Percentiles rank a stretch among this genome's conserved stretches.
Evolutionary conservation across 2,888 invertebrate genomes (phyloP).

Genomic region (Caenorhabditis sp.): DNA sequence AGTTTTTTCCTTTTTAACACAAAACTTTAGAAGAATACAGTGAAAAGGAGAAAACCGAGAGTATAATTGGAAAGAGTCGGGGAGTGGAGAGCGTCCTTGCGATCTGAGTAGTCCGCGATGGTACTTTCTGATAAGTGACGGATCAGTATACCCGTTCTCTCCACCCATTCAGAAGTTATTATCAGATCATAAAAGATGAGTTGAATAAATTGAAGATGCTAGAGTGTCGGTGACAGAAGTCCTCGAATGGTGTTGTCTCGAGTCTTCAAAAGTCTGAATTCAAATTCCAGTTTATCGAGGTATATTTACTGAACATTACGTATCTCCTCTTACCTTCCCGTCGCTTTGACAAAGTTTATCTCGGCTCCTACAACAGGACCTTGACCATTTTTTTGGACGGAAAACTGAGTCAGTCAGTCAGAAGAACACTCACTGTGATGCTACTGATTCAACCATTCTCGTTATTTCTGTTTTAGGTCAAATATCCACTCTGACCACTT

Average conservation of each 20-base stretch:
- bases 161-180: not conserved
- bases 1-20: too few species aligned
- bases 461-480: conserved; percentile 20
- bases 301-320: too few species aligned
- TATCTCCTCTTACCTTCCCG: too few species aligned
- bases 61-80: not conserved
- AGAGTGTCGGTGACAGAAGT: too few species aligned
- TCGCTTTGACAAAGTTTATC: too few species aligned
- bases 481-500: conserved; percentile 34
- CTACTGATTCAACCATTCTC: conserved; percentile 22
- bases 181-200: not conserved
- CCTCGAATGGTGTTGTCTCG: too few species aligned
- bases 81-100: not conserved
- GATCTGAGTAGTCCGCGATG: conserved; percentile 1
- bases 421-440: conserved; percentile 5
- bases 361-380: too few species aligned
- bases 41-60: not conserved
- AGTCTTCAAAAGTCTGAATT: too few species aligned
- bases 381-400: conserved; percentile 17
- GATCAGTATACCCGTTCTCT: not conserved
- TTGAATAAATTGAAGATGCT: not conserved
- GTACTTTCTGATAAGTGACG: not conserved
- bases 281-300: too few species aligned
- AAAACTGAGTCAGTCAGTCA: conserved; percentile 18
- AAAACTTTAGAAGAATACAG: not conserved